Conservation (phyloP, 2,888 invertebrate genomes). For the Morpho helenor region DNA sequence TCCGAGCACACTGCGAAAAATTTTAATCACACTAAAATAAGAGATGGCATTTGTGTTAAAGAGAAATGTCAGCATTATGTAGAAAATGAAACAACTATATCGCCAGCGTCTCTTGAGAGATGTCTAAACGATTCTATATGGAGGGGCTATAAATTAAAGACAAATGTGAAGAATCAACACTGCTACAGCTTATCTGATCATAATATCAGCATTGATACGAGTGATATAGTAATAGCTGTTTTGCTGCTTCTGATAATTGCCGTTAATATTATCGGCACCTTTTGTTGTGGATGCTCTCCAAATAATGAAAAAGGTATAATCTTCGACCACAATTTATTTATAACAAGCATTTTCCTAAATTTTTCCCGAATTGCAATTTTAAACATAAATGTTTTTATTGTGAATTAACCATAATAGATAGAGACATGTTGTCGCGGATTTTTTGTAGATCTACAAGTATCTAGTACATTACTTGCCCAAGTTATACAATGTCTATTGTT, state of each 20-base stretch:
- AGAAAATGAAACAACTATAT: constrained; percentile 30
- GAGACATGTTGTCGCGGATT: no score
- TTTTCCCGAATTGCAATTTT: no score
- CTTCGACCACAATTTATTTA: no score
- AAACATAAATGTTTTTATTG: no score
- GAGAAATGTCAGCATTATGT: constrained; percentile 38
- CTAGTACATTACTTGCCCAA: no score
- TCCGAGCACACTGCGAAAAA: constrained; percentile 52
- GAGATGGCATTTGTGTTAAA: constrained; percentile 54
- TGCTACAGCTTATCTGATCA: constrained; percentile 30
- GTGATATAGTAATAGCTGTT: constrained; percentile 45
- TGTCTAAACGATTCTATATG: constrained; percentile 53
- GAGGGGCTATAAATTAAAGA: constrained; percentile 45
- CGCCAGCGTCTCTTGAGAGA: constrained; percentile 42
- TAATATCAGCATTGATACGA: constrained; percentile 34
- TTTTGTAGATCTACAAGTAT: no score
- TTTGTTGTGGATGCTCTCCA: no score
- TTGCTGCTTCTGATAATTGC: constrained; percentile 42
- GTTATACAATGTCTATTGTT: no score
- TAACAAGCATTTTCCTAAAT: no score
- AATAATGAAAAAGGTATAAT: no score
- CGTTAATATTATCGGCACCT: constrained; percentile 44
- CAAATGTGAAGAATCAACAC: constrained; percentile 27
- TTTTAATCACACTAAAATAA: constrained; percentile 57
- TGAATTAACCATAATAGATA: no score